phyloP scores from a whole-genome alignment of 1,140 invertebrate genomes.

The Drosophila mayri region DNA sequence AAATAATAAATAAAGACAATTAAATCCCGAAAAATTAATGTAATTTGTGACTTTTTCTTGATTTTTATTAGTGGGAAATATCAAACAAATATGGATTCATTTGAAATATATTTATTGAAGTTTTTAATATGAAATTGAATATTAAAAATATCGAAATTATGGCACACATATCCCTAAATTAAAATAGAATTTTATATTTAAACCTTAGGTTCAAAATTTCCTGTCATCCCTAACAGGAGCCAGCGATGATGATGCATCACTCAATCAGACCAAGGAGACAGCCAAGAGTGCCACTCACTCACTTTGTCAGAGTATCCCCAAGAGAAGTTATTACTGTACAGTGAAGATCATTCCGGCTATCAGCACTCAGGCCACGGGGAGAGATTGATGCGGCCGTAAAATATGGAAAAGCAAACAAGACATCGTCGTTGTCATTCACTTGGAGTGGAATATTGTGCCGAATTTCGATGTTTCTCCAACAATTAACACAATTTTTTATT shows the following conservation, averaged over 20 bases:
- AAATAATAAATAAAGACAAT: too few species aligned
- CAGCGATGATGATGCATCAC: conserved; percentile 46
- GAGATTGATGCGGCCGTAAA: conserved; percentile 72
- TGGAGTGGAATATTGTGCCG: conserved; percentile 21
- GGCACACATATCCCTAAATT: too few species aligned
- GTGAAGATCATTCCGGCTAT: conserved; percentile 55
- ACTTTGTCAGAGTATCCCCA: conserved; percentile 15
- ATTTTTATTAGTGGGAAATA: too few species aligned
- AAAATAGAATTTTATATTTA: background rate
- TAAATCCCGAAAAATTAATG: too few species aligned
- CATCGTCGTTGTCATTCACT: conserved; percentile 12
- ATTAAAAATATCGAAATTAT: too few species aligned
- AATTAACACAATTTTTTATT: conserved; percentile 80
- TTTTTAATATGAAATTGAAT: too few species aligned
- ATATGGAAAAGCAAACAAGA: conserved; percentile 34
- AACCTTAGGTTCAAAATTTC: background rate
- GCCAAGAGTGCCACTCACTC: conserved; percentile 35
- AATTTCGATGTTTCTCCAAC: conserved; percentile 22
- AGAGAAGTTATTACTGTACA: conserved; percentile 42
- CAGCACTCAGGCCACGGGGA: conserved; percentile 57
- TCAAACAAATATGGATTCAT: too few species aligned
- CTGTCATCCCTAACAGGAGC: background rate
- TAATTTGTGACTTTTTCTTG: too few species aligned
- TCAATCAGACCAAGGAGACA: conserved; percentile 43
- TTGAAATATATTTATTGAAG: too few species aligned